Evolutionary conservation across 2,888 invertebrate genomes (phyloP).

Genomic region (Nephrocerus scutellatus): DNA sequence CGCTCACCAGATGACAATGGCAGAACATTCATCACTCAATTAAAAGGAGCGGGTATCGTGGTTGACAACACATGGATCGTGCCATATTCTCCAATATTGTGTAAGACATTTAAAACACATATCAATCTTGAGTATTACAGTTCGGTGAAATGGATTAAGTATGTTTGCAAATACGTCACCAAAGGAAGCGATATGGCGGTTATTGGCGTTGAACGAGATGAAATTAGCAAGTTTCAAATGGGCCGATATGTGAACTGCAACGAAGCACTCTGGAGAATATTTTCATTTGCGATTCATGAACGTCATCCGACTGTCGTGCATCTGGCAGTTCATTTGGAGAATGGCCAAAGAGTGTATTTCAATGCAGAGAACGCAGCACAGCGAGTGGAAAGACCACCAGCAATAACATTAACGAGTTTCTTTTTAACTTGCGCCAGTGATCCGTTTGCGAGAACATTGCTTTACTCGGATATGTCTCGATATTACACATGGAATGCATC

Average conservation of each 20-base stretch:
- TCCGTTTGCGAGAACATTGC: constrained; percentile 32
- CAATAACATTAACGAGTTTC: constrained; percentile 30
- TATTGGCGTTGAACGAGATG: constrained; percentile 7
- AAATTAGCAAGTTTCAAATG: too few relatives aligned
- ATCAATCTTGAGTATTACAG: constrained; percentile 1
- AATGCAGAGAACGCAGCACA: constrained; percentile 29
- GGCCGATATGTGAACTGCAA: too few relatives aligned
- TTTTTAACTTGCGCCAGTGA: constrained; percentile 32
- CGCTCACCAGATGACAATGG: constrained; percentile 26
- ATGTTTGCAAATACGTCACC: too few relatives aligned
- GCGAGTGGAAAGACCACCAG: constrained; percentile 22
- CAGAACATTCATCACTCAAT: constrained; percentile 22
- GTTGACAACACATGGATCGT: constrained; percentile 2
- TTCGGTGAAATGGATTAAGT: too few relatives aligned
- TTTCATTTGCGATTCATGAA: too few relatives aligned
- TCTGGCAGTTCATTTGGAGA: too few relatives aligned
- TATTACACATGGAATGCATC: constrained; percentile 34
- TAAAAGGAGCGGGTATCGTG: constrained; percentile 6
- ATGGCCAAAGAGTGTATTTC: too few relatives aligned
- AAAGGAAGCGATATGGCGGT: constrained; percentile 1
- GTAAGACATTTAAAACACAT: constrained; percentile 5
- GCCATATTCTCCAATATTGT: constrained; percentile 7
- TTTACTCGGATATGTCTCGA: constrained; percentile 34
- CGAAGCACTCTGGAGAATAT: too few relatives aligned
- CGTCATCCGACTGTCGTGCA: too few relatives aligned